Conservation (phyloP, 2,113 vertebrate genomes). For the Todiramphus chloris region DNA sequence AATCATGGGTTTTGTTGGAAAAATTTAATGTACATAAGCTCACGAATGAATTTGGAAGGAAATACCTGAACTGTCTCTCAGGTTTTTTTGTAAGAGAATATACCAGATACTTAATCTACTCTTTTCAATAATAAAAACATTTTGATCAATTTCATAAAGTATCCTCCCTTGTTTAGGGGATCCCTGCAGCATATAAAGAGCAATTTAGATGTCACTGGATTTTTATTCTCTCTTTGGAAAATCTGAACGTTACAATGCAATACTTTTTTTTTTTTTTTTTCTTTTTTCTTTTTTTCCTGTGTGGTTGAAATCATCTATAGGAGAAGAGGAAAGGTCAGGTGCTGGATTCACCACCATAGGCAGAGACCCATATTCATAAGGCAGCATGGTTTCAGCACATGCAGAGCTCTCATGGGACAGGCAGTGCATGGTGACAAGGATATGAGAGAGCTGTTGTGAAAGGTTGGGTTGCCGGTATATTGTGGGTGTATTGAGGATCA, state of each 20-base stretch:
- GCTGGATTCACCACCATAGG: rapidly evolving
- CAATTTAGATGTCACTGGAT: background rate
- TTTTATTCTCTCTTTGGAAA: background rate
- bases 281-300: background rate
- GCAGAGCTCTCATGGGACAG: background rate
- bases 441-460: background rate
- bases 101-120: background rate
- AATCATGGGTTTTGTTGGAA: slow-evolving; percentile 3
- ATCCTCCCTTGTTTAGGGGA: background rate
- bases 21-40: background rate
- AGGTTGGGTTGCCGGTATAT: rapidly evolving
- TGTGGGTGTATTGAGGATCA: rapidly evolving
- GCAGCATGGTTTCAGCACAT: rapidly evolving
- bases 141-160: background rate
- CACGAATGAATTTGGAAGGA: background rate
- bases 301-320: background rate
- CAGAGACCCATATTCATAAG: background rate
- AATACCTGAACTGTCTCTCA: background rate
- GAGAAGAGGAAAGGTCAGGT: background rate
- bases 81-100: background rate
- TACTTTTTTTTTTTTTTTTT: background rate
- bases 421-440: rapidly evolving
- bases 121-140: background rate
- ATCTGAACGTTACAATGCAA: rapidly evolving
- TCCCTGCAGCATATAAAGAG: background rate